phyloP scores from a whole-genome alignment of 2,797 vertebrate species.

The Eulemur albifrons region DNA sequence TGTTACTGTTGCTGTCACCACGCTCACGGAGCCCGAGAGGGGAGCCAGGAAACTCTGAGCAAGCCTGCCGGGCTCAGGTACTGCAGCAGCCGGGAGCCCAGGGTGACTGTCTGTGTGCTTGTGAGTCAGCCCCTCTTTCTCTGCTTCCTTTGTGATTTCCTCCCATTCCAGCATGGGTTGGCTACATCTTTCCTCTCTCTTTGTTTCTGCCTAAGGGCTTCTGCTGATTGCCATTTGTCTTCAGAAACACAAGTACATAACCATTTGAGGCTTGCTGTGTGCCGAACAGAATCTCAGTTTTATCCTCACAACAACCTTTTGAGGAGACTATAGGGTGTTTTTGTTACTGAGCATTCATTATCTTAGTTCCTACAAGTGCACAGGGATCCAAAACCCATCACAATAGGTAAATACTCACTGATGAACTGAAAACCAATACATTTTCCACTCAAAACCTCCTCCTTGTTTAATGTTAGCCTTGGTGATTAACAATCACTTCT shows the following conservation, averaged over 20 bases:
- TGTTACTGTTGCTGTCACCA: not conserved
- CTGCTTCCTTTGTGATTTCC: not conserved
- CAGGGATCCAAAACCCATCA: not conserved
- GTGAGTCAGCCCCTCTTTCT: constrained; percentile 26
- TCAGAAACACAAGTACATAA: not conserved
- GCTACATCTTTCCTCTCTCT: not conserved
- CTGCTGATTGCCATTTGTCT: not conserved
- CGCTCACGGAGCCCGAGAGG: not conserved
- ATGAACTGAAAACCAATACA: not conserved
- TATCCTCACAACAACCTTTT: not conserved
- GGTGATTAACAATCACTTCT: not conserved
- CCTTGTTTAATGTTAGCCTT: not conserved
- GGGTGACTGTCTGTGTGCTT: not conserved
- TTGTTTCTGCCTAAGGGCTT: not conserved
- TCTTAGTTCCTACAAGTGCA: not conserved
- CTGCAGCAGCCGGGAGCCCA: not conserved
- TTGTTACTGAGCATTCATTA: not conserved
- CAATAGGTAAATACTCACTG: not conserved
- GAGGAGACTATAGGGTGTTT: not conserved
- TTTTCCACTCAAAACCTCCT: not conserved
- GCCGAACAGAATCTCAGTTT: not conserved
- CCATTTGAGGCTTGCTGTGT: not conserved
- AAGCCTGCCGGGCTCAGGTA: not conserved
- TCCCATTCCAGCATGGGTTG: not conserved
- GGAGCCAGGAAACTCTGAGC: constrained; percentile 39